Evolutionary conservation across 2,888 invertebrate genomes (phyloP), one percentile per base, ranked within the genome.

Genomic region (Nomada ferruginata): DNA sequence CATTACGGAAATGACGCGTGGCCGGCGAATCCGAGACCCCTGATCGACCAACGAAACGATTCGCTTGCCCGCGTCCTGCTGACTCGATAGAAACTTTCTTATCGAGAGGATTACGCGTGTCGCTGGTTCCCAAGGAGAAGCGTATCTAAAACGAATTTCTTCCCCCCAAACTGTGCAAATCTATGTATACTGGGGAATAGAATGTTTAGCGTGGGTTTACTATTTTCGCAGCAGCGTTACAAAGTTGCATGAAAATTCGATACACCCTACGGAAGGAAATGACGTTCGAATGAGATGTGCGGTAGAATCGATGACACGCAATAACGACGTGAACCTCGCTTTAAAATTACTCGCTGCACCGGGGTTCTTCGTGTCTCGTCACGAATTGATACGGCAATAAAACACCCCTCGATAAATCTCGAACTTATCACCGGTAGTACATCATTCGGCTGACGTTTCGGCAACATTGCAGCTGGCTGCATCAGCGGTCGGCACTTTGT

Each of bases 1-100:
- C 82, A 79, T 82, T 78, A 78, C 68, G 83, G 74, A 78, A 83
- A 82, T 75, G 82, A 77, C 60, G 72, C 65, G 76, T 55, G 57
- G 53, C 57, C 52, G 36, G n/a, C 36, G 69, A 44, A 61, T 64
- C 63, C 53, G 50, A n/a, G 50, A 13, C n/a, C 29, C 4, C 13
- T 42, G 70, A 65, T 61, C 70, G 50, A 44, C 42, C 47, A 26
- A 71, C 36, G 7, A 36, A 53, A 36, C 60, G 55, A 55, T 71
- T 47, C 50, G 79, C 71, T 66, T 50, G 60, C 53, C 15, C 7
- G 18, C 15, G 50, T 26, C 61, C 47, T 52, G 53, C 18, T 61
- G 26, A 55, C 20, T 50, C 42, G 61, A 2, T 50, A 18, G 65
- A 29, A 57, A 70, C 70, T 79, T 63, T 20, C 50, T 44, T 26